phyloP scores from a whole-genome alignment of 1,140 invertebrate species.

The Tribolium madens region DNA sequence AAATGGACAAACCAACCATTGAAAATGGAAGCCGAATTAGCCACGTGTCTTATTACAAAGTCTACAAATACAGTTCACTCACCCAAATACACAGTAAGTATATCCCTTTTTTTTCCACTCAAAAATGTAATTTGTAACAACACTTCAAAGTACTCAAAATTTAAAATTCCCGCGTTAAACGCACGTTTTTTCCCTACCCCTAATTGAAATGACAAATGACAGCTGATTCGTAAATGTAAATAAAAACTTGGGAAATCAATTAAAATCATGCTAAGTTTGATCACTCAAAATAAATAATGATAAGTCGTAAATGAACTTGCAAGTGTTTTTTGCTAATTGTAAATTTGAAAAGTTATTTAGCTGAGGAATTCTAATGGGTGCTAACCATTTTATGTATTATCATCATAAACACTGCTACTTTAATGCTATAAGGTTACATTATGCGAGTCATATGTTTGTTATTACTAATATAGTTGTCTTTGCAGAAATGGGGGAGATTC shows the following conservation, averaged over 20 bases:
- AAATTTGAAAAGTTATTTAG: conserved; percentile 4
- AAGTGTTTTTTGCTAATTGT: no score
- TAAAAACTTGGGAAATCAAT: background rate
- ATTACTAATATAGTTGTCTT: conserved; percentile 57
- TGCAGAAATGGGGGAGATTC: conserved; percentile 78
- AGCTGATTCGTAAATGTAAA: background rate
- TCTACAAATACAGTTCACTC: conserved; percentile 55
- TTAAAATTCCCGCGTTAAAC: conserved; percentile 8
- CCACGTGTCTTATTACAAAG: conserved; percentile 53
- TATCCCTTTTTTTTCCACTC: conserved; percentile 35
- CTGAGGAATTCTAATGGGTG: conserved; percentile 12
- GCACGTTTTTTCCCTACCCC: no score
- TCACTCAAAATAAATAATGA: background rate
- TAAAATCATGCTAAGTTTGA: background rate
- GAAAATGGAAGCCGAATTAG: background rate
- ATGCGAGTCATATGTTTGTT: background rate
- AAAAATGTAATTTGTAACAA: background rate
- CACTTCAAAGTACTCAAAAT: background rate
- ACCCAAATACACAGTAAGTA: conserved; percentile 53
- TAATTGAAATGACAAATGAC: no score
- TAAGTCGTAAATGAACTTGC: conserved; percentile 14
- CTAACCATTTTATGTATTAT: background rate
- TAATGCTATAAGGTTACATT: background rate
- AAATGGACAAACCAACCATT: background rate
- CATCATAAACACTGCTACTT: conserved; percentile 21